phyloP scores from a whole-genome alignment of 2,888 invertebrate species.

The Agonum fuliginosum region DNA sequence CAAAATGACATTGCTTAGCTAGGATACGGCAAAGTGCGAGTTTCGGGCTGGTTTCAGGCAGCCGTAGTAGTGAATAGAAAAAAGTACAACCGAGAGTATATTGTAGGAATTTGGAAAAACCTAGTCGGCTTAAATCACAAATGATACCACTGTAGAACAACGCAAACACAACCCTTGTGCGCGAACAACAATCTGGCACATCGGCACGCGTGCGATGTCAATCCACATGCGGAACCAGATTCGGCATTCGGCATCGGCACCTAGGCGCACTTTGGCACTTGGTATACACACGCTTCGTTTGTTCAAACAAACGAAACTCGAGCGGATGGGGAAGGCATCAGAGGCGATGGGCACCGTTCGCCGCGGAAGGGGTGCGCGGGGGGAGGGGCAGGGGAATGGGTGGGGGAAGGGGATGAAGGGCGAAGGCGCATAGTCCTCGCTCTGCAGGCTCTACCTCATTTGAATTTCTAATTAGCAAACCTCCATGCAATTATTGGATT shows the following conservation, averaged over 20 bases:
- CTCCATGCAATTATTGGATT: slow-evolving; percentile 95
- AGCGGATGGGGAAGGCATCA: slow-evolving; percentile 40
- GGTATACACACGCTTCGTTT: slow-evolving; percentile 50
- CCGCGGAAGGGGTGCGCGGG: slow-evolving; percentile 59
- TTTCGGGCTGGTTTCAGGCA: too few relatives aligned
- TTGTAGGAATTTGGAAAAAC: too few relatives aligned
- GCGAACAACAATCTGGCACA: too few relatives aligned
- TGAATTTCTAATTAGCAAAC: slow-evolving; percentile 95
- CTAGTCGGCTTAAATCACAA: too few relatives aligned
- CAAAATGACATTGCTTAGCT: too few relatives aligned
- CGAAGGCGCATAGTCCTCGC: slow-evolving; percentile 71
- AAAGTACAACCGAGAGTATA: too few relatives aligned
- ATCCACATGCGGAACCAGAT: too few relatives aligned
- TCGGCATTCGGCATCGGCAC: neutral
- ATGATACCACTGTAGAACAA: too few relatives aligned
- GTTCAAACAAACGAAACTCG: slow-evolving; percentile 58
- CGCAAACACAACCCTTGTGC: too few relatives aligned
- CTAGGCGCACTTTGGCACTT: neutral
- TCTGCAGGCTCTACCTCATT: slow-evolving; percentile 87
- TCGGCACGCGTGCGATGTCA: slow-evolving; percentile 25
- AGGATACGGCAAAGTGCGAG: too few relatives aligned
- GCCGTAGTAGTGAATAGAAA: too few relatives aligned
- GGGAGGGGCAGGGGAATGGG: slow-evolving; percentile 54
- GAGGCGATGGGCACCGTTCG: slow-evolving; percentile 59
- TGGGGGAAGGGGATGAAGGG: slow-evolving; percentile 61